Percentiles rank a stretch among this genome's conserved stretches.
These are phyloP conservation scores for Channa striata DNA, from an alignment of 2,797 vertebrate species.

Conservation along the genomic window DNA sequence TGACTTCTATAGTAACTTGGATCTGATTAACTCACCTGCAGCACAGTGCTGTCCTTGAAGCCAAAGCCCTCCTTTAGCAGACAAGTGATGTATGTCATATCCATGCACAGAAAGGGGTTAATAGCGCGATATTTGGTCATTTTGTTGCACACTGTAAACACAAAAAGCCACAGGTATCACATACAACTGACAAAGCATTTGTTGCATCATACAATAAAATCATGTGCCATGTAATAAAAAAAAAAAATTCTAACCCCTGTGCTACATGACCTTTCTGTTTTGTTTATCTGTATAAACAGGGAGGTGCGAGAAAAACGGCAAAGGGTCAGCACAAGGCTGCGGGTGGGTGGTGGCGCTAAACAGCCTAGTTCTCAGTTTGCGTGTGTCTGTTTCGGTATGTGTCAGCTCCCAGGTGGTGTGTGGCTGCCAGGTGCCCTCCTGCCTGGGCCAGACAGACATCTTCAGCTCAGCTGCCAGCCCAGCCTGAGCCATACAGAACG, in stretches of 20 bases:
- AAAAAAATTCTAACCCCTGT: conserved; percentile 49
- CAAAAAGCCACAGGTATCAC: conserved; percentile 45
- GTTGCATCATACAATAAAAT: conserved; percentile 4
- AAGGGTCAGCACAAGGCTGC: conserved; percentile 72
- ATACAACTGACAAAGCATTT: conserved; percentile 14
- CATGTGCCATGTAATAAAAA: not conserved
- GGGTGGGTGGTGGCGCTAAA: conserved; percentile 62
- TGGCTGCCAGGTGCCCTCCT: conserved; percentile 79
- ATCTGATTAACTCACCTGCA: conserved; percentile 87
- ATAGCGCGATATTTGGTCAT: conserved; percentile 92
- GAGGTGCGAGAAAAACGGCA: conserved; percentile 66
- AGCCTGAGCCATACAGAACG: conserved; percentile 56
- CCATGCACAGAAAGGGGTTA: conserved; percentile 98
- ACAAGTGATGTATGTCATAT: conserved; percentile 96
- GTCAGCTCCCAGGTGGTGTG: conserved; percentile 75
- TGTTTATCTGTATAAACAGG: conserved; percentile 64
- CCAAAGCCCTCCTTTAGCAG: conserved; percentile 97
- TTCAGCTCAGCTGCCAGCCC: conserved; percentile 67
- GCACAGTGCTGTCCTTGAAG: conserved; percentile 91
- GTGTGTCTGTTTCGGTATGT: conserved; percentile 66
- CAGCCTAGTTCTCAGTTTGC: conserved; percentile 46
- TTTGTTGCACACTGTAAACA: conserved; percentile 92
- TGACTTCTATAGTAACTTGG: not conserved
- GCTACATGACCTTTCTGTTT: conserved; percentile 66
- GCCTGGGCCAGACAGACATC: conserved; percentile 69